phyloP scores from a whole-genome alignment of 30 jellyfish, hydroid and myxozoan genomes.

The Hydractinia symbiolongicarpus region DNA sequence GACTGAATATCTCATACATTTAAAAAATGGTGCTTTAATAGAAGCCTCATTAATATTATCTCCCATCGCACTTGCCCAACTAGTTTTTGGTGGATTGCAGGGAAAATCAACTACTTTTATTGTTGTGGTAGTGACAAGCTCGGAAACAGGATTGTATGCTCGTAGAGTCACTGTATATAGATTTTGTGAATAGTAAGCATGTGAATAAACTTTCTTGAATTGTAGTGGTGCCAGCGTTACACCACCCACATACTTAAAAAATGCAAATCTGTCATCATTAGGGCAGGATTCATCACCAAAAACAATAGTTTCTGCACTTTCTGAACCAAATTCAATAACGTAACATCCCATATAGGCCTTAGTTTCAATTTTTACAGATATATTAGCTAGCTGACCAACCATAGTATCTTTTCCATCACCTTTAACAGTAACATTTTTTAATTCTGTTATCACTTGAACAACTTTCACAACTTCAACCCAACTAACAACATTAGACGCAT shows the following conservation, averaged over 20 bases:
- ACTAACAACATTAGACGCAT: not conserved
- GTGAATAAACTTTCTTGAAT: not conserved
- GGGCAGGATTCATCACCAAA: conserved; percentile 9
- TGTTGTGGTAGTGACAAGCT: not conserved
- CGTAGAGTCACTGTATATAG: conserved; percentile 8
- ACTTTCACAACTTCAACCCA: not conserved
- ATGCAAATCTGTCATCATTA: not conserved
- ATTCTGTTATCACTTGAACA: not conserved
- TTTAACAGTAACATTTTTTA: not conserved
- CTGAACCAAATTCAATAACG: not conserved
- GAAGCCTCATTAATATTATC: not conserved
- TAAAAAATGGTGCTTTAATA: not conserved
- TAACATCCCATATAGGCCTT: not conserved
- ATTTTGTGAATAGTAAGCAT: not conserved
- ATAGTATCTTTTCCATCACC: not conserved
- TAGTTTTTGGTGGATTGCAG: conserved; percentile 4
- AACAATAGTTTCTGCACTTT: not conserved
- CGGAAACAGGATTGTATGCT: conserved; percentile 11
- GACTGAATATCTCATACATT: conserved; percentile 2
- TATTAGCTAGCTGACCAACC: conserved; percentile 7
- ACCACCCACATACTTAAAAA: not conserved
- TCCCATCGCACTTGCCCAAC: conserved; percentile 19
- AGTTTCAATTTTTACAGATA: not conserved
- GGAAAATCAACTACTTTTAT: conserved; percentile 17
- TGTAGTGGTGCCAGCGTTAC: not conserved